Base-by-base conservation (phyloP, 2,113 vertebrate genomes). In the Amia ocellicauda region DNA sequence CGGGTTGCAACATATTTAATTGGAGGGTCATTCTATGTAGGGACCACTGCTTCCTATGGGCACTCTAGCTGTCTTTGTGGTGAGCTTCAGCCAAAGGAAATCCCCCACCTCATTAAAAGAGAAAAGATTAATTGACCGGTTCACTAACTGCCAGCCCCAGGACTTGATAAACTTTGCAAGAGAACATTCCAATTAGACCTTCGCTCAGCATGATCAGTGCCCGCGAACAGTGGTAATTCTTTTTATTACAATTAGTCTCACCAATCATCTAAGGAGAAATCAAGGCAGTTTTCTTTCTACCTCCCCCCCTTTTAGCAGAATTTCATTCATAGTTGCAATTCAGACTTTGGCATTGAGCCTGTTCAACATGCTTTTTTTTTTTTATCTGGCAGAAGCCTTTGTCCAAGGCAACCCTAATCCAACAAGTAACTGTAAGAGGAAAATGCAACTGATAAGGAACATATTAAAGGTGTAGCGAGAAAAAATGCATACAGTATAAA, bases 41-140 rank as follows among this genome's bases (percentile, higher is more conserved):
- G 75, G 80, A n/a, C 84, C 76, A 78, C 72, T 76, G 68, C 83
- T 81, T 90, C 88, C 87, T 86, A 74, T 88, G 84, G 86, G 86
- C 83, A 74, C 77, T 74, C 50, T 78, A 70, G 76, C 76, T 80
- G 83, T 80, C 85, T 86, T 75, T 83, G 81, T 85, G 74, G 74
- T 74, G 74, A 70, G 78, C 69, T 75, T 71, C 74, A 73, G 78
- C 69, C 83, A 69, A 76, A 75, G 74, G 79, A 87, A 87, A 85
- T 87, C 81, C 86, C 88, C 75, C 74, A 74, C 77, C 85, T 90
- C 87, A 90, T 90, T 90, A 90, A 77, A 79, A 69, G 70, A 76
- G 69, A 82, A 75, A 81, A 87, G 85, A 90, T 90, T 90, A 90
- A 90, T 90, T 87, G 88, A 87, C 82, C 86, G 81, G 81, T 86